Conservation (phyloP, 2,797 vertebrate genomes). For the Trachops cirrhosus region DNA sequence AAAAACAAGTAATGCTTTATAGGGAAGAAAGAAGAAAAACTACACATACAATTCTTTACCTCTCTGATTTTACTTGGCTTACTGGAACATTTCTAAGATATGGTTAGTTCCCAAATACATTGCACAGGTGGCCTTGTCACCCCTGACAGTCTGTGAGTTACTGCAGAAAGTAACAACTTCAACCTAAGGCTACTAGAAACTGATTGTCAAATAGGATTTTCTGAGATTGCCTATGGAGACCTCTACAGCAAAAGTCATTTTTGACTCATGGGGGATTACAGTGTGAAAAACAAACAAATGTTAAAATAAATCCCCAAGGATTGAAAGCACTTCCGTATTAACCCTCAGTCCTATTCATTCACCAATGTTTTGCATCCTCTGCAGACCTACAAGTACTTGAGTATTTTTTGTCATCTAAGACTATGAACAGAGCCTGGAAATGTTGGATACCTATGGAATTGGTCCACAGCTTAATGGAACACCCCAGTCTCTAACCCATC, state of each 20-base stretch:
- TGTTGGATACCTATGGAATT: constrained; percentile 76
- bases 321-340: constrained; percentile 72
- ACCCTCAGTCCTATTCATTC: constrained; percentile 65
- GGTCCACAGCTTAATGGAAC: constrained; percentile 69
- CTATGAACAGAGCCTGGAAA: constrained; percentile 71
- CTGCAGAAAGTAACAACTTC: constrained; percentile 36
- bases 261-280: constrained; percentile 68
- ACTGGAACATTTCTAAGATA: constrained; percentile 13
- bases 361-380: constrained; percentile 57
- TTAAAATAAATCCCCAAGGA: constrained; percentile 74
- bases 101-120: constrained; percentile 46
- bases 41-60: constrained; percentile 24
- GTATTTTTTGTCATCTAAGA: constrained; percentile 74
- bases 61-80: constrained; percentile 2
- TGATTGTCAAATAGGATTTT: constrained; percentile 72
- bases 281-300: constrained; percentile 77
- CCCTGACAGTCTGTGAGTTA: constrained; percentile 63
- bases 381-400: constrained; percentile 59
- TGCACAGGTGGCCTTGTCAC: constrained; percentile 34
- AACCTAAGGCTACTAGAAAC: constrained; percentile 69
- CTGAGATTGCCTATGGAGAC: constrained; percentile 55
- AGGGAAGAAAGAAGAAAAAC: constrained; percentile 43
- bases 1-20: constrained; percentile 58
- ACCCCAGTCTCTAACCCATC: constrained; percentile 52
- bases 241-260: constrained; percentile 69